Conservation (phyloP, 2,797 vertebrate species). For the Dromococcyx pavoninus region DNA sequence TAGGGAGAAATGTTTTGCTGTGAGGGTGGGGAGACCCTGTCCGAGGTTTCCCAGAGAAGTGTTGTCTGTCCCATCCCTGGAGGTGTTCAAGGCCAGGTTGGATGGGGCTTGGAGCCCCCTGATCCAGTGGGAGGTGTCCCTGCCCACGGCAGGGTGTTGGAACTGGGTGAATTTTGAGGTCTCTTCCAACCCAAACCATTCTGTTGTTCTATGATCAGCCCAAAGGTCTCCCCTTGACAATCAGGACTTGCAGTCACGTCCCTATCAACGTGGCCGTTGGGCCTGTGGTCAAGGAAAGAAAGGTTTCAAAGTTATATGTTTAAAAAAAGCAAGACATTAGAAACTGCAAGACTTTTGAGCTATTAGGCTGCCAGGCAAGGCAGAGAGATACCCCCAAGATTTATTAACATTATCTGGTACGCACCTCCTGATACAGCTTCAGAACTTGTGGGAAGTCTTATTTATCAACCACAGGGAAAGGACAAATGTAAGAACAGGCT, state of each 20-base stretch:
- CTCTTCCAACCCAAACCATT: too few species aligned
- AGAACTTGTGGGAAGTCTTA: constrained; percentile 55
- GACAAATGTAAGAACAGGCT: constrained; percentile 59
- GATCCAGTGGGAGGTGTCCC: too few species aligned
- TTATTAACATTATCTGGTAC: constrained; percentile 53
- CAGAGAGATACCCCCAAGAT: constrained; percentile 47
- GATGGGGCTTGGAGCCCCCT: too few species aligned
- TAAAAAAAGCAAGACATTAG: not conserved
- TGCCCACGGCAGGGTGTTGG: too few species aligned
- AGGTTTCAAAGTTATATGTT: not conserved
- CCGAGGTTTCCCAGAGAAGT: too few species aligned
- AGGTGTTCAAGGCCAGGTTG: too few species aligned
- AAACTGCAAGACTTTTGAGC: constrained; percentile 23
- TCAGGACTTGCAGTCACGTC: not conserved
- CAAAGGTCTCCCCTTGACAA: not conserved
- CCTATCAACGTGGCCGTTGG: not conserved
- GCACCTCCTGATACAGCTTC: constrained; percentile 50
- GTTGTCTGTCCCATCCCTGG: too few species aligned
- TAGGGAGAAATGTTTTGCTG: too few species aligned
- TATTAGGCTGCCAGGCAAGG: constrained; percentile 48
- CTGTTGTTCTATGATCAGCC: not conserved
- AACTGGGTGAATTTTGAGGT: too few species aligned
- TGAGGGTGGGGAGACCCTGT: too few species aligned
- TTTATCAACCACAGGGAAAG: constrained; percentile 62
- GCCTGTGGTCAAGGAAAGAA: not conserved